Evolutionary conservation across 2,113 vertebrate genomes (phyloP).

Genomic region (Microtus richardsoni): DNA sequence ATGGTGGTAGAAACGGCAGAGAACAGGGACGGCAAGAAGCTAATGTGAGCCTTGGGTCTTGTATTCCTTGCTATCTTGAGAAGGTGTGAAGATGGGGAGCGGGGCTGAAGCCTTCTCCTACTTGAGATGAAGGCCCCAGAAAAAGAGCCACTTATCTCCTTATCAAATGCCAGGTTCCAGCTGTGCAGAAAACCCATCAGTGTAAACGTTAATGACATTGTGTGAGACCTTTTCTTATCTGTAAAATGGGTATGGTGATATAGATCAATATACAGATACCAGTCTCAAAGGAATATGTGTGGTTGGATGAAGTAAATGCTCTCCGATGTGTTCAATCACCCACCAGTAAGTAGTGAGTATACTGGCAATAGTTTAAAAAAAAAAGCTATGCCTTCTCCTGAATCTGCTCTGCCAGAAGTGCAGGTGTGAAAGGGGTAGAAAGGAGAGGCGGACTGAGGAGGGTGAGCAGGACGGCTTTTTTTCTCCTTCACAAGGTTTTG

Average conservation of each 20-base stretch:
- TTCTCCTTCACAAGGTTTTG: neutral
- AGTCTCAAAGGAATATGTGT: neutral
- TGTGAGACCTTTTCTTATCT: slow-evolving; percentile 50
- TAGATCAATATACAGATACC: neutral
- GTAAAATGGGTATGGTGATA: slow-evolving; percentile 38
- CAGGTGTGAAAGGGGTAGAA: neutral
- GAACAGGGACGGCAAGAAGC: neutral
- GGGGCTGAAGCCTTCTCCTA: neutral
- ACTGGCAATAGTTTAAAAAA: neutral
- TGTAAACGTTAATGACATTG: neutral
- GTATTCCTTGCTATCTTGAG: neutral
- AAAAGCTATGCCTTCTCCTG: neutral
- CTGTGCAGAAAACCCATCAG: neutral
- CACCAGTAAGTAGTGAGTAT: neutral
- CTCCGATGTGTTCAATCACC: neutral
- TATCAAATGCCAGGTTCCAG: neutral
- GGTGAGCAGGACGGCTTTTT: neutral
- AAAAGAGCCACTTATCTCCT: neutral
- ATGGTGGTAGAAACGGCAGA: neutral
- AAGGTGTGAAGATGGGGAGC: accelerated
- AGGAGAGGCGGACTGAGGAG: too few relatives aligned
- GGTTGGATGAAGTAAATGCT: neutral
- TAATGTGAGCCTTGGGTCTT: neutral
- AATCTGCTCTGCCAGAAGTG: neutral
- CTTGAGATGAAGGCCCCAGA: neutral